phyloP scores from a whole-genome alignment of 2,888 invertebrate genomes.

The Pristionchus fissidentatus region DNA sequence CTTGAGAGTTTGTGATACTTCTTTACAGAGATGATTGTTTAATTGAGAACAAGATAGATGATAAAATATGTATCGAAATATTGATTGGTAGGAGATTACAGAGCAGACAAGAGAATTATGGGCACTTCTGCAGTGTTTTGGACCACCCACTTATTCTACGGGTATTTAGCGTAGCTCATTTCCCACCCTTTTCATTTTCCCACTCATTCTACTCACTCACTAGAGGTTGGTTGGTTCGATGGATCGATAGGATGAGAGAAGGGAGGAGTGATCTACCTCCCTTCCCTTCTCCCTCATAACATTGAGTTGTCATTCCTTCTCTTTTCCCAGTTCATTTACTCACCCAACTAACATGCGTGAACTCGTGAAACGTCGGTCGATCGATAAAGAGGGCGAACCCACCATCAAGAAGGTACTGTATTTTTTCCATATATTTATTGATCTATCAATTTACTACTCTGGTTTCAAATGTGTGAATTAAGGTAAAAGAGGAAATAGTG shows the following conservation, averaged over 20 bases:
- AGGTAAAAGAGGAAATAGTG: background rate
- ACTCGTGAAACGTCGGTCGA: background rate
- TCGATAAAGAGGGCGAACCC: background rate
- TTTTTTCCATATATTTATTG: background rate
- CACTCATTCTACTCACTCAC: background rate
- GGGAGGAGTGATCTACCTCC: background rate
- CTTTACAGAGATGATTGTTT: background rate
- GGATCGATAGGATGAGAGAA: background rate
- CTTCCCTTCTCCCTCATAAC: background rate
- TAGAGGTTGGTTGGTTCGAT: too few relatives aligned
- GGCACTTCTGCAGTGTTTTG: too few relatives aligned
- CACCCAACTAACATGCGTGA: conserved; percentile 4
- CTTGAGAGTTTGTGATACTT: background rate
- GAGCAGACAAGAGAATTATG: too few relatives aligned
- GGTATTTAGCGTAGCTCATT: background rate
- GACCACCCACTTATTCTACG: background rate
- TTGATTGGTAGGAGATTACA: background rate
- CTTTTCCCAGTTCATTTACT: background rate
- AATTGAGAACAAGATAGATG: conserved; percentile 21
- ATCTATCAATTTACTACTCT: background rate
- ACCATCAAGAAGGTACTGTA: background rate
- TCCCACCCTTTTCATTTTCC: background rate
- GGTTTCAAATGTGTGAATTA: background rate
- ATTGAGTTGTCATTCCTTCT: background rate
- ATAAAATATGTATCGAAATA: background rate